Conservation (phyloP, 1,140 invertebrate species). For the Dreissena rostriformis region DNA sequence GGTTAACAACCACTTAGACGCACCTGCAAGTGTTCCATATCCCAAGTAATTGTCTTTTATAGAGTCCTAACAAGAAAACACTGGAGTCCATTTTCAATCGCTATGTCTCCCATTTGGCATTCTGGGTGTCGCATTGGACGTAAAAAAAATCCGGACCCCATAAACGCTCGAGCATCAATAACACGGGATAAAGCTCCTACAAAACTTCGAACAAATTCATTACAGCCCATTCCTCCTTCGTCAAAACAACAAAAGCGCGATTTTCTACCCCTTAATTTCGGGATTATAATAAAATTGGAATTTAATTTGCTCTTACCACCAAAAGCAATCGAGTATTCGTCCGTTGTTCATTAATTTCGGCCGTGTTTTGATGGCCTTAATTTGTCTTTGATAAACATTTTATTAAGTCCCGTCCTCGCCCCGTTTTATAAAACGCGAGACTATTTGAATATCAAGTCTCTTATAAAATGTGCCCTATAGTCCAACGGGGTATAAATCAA, state of each 20-base stretch:
- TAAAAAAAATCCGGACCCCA: conserved; percentile 2
- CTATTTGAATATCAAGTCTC: conserved; percentile 28
- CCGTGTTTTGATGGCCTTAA: conserved; percentile 42
- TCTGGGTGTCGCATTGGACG: conserved; percentile 27
- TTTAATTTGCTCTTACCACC: conserved; percentile 51
- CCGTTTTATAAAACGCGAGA: conserved; percentile 45
- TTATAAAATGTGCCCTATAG: conserved; percentile 28
- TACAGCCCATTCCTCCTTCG: not conserved
- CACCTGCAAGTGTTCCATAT: no score
- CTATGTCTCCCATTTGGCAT: conserved; percentile 42
- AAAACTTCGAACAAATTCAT: not conserved
- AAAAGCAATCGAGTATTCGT: conserved; percentile 18
- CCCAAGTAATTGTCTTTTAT: not conserved
- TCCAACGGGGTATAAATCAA: conserved; percentile 43
- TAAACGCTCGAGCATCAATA: not conserved
- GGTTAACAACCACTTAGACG: no score
- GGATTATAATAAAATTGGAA: conserved; percentile 50
- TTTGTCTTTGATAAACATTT: conserved; percentile 56
- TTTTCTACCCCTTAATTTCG: conserved; percentile 24
- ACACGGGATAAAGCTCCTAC: not conserved
- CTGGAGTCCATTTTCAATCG: conserved; percentile 42
- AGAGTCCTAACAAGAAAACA: conserved; percentile 48
- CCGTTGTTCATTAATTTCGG: conserved; percentile 38
- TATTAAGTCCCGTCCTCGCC: conserved; percentile 23
- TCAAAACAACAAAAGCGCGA: not conserved